Base-by-base conservation (phyloP, 2,113 vertebrate species). In the Scolopax mira region DNA sequence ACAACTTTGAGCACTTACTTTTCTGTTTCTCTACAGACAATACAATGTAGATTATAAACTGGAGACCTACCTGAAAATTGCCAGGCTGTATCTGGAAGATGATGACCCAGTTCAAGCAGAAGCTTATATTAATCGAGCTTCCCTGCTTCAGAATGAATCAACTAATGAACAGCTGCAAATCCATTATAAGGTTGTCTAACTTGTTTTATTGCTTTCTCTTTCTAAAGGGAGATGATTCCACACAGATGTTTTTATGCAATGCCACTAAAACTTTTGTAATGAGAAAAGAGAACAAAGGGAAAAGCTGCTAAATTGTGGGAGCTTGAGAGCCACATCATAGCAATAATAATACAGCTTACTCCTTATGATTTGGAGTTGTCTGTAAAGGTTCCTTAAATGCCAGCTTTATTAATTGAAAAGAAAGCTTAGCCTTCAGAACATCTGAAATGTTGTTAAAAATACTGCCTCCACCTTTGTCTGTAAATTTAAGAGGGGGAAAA, bases 11-110 rank as follows among this genome's bases (percentile, higher is more conserved):
- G 46, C 74, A 15, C 70, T 85, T 67, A 24, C 48, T 83, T 85
- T 90, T 85, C n/a, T 95, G 14, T 87, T 91, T 58, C 39, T 55
- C 78, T 72, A 13, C 95, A 99, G 99, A 91, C 99, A 99, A 67
- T 99, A 99, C 95, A 99, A 99, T 64, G 99, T 99, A 18, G 99
- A 99, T 95, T 99, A 99, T 96, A 99, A 99, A 91, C 95, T 99
- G 96, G 99, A 99, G 85, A 99, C 99, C 3, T 99, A 99, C 94
- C 97, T 99, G 97, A 99, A 99, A 98, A 99, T 99, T 41, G 99
- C 99, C 51, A 98, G 99, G 35, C 98, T 99, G 1, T 99, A 99
- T 94, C 91, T 99, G 80, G 99, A 99, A 91, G 99, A 99, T 55
- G 99, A 99, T 58, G 99, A 99, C 90, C 99, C 99, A 1, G 99